Evolutionary conservation across 2,113 vertebrate genomes (phyloP).

Genomic region (Mionectes macconnelli): DNA sequence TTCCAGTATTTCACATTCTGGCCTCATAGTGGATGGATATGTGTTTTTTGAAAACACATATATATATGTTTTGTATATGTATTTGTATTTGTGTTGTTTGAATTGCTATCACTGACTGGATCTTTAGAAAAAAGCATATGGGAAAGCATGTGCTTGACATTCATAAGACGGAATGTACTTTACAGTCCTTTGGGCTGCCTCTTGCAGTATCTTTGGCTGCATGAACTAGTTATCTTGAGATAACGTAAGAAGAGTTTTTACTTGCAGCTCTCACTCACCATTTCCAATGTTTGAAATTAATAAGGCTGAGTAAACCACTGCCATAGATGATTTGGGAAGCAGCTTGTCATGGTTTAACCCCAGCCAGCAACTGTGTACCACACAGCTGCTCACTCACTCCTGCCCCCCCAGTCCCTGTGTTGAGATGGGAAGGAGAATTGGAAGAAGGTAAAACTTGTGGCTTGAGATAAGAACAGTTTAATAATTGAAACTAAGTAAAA

Average conservation of each 20-base stretch:
- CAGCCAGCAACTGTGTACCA: background rate
- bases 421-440: background rate
- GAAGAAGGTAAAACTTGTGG: background rate
- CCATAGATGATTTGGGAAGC: background rate
- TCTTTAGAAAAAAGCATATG: background rate
- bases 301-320: background rate
- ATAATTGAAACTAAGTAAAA: background rate
- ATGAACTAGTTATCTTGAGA: background rate
- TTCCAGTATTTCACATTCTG: background rate
- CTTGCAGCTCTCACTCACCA: background rate
- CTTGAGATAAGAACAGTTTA: background rate
- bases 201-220: background rate
- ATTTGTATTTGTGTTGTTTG: background rate
- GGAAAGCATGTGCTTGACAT: background rate
- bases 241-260: background rate
- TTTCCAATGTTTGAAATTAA: background rate
- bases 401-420: too few species aligned
- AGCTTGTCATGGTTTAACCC: background rate
- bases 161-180: background rate
- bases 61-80: too few species aligned
- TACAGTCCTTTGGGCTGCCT: background rate
- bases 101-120: background rate
- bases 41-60: too few species aligned
- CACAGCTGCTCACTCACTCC: background rate
- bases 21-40: background rate